Base-by-base conservation (phyloP, 2,888 invertebrate species). In the Netelia melanura region DNA sequence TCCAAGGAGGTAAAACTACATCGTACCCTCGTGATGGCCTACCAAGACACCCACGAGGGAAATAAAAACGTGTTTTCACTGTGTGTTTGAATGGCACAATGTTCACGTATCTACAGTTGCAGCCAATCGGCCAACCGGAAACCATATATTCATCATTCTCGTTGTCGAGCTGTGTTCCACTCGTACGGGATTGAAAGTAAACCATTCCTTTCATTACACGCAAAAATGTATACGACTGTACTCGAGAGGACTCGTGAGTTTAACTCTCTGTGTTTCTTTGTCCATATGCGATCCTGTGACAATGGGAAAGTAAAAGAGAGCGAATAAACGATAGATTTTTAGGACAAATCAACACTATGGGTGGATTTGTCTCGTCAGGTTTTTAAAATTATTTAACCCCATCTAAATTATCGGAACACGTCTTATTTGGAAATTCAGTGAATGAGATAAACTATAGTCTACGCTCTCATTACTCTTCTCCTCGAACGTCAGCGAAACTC, bases 141-240 rank as follows among this genome's bases (percentile, higher is more conserved):
- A 83, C 67, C 44, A 23, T 43, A 23, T 61, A 71, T 48, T 85
- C 81, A 76, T 84, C 84, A 64, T 43, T 72, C 83, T 48, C 38
- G 52, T 64, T 54, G 61, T 68, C 64, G 67, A 30, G 62, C 52
- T 78, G 30, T 77, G 44, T 77, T 21, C 21, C 58, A 62, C 76
- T 70, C 74, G 25, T 54, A 70, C 64, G 44, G 72, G 70, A 76
- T 70, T 75, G 87, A 90, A 90, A 90, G 90, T 86, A 88, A 89
- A 90, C 89, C 61, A 58, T 79, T 71, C 67, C 65, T 81, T 82
- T 54, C 83, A 84, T 89, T 87, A 79, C 86, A 87, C 74, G 76
- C 76, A 81, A 76, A 86, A 89, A 87, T 86, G 83, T 83, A 76
- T 52, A 64, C 62, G 83, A 65, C 44, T 67, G 68, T 25, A 44